Base-by-base conservation (phyloP, 92 coral and sea anemone genomes). In the Siderastrea radians region DNA sequence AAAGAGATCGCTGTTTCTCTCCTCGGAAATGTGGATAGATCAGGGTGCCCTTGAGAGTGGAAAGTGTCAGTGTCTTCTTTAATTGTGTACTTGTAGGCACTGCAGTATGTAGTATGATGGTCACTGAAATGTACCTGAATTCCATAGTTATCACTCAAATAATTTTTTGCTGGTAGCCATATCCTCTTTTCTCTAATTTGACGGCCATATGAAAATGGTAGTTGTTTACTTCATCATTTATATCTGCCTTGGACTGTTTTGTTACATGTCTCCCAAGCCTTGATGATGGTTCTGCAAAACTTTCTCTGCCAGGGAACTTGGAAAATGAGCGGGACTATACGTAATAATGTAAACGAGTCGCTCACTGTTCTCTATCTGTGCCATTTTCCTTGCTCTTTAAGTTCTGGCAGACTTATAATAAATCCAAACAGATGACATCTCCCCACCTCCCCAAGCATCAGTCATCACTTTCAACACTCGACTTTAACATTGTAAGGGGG, bases 101-200 rank as follows among this genome's bases (percentile, higher is more conserved):
- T 88, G 64, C 78, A 92, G 63, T 91, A 91, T 1, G 78, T 82
- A 81, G 51, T 87, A 62, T 91, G 92, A 12, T 87, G 63, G 57
- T 83, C 89, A 59, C 94, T 87, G 54, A 87, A 91, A 19, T 91
- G 79, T 1, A 91, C 94, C 49, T 91, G 63, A 62, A 91, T 91
- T 5, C 89, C 89, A 57, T 26, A 92, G 5, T 64, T 84, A 0
- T 88, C 80, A 57, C 61, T 71, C 60, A 92, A 52, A 51, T 69
- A 87, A 5, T 88, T 79, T 13, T 64, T 62, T 1, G 83, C 87
- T 16, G 81, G 75, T 7, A 88, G 53, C 94, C 92, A 92, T 17
- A 84, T 0, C 84, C 84, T 68, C 92, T 38, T 59, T 67, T 63
- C 52, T 50, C 45, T 12, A 83, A 69, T 63, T 89, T 89, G 13